These are phyloP conservation scores for Hymenochirus boettgeri DNA, from an alignment of 2,113 vertebrate species.

Conservation along the genomic window DNA sequence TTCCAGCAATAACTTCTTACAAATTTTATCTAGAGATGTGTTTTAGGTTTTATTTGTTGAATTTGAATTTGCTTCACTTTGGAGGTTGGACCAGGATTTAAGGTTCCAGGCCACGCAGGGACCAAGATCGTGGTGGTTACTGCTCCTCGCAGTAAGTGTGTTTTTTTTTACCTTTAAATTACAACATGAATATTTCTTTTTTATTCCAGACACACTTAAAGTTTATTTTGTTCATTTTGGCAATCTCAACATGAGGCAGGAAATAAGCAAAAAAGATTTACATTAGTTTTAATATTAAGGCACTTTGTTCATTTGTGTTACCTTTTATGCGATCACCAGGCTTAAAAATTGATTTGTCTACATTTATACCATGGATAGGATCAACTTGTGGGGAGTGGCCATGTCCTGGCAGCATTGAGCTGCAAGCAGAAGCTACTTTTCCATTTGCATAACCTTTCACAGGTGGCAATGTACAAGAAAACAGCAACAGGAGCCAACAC, in stretches of 20 bases:
- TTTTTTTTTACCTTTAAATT: too few species aligned
- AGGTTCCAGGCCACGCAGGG: too few species aligned
- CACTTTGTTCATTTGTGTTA: conserved; percentile 42
- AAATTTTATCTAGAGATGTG: too few species aligned
- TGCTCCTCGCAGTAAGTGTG: too few species aligned
- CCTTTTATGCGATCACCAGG: conserved; percentile 72
- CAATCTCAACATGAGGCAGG: neutral
- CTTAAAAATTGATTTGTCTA: conserved; percentile 61
- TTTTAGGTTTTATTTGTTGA: too few species aligned
- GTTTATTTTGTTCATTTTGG: too few species aligned
- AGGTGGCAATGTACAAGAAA: conserved; percentile 27
- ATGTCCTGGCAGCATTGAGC: conserved; percentile 69
- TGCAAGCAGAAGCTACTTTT: conserved; percentile 62
- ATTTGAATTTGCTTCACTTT: too few species aligned
- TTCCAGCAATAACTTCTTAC: too few species aligned
- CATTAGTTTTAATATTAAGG: neutral
- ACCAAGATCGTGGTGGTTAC: too few species aligned
- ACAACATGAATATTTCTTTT: too few species aligned
- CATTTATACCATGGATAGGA: conserved; percentile 58
- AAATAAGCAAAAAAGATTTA: neutral
- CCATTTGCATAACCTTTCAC: conserved; percentile 63
- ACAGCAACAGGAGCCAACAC: conserved; percentile 35
- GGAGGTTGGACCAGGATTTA: too few species aligned
- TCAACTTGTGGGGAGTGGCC: conserved; percentile 45
- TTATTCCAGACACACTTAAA: too few species aligned